Conservation (phyloP, 1,140 invertebrate species). For the Euschistus heros region DNA sequence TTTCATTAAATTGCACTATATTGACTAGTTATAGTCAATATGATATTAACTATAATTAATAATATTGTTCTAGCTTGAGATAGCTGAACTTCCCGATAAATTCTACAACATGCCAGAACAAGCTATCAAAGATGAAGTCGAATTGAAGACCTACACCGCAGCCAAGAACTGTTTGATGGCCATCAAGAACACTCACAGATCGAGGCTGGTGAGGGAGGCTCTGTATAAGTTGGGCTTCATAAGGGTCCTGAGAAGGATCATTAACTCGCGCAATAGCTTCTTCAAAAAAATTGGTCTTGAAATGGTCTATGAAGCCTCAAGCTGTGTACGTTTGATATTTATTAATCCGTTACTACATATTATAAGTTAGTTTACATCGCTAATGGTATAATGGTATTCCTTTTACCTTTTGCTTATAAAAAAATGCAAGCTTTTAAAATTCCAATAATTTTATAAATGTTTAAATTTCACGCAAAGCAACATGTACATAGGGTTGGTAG, state of each 20-base stretch:
- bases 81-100: background rate
- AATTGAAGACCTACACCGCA: background rate
- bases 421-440: too few species aligned
- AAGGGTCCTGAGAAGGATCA: background rate
- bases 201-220: background rate
- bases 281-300: background rate
- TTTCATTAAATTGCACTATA: too few species aligned
- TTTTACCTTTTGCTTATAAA: too few species aligned
- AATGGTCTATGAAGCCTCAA: background rate
- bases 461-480: too few species aligned
- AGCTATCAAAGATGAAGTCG: background rate
- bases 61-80: background rate
- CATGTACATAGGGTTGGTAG: too few species aligned
- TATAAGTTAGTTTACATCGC: too few species aligned
- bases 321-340: background rate
- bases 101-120: background rate
- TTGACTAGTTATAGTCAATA: too few species aligned
- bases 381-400: too few species aligned
- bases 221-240: constrained; percentile 5
- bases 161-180: background rate
- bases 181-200: background rate
- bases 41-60: too few species aligned
- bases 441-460: too few species aligned
- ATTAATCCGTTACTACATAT: too few species aligned
- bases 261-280: background rate